phyloP scores from a whole-genome alignment of 1,140 invertebrate species.

The Drosophila eugracilis region DNA sequence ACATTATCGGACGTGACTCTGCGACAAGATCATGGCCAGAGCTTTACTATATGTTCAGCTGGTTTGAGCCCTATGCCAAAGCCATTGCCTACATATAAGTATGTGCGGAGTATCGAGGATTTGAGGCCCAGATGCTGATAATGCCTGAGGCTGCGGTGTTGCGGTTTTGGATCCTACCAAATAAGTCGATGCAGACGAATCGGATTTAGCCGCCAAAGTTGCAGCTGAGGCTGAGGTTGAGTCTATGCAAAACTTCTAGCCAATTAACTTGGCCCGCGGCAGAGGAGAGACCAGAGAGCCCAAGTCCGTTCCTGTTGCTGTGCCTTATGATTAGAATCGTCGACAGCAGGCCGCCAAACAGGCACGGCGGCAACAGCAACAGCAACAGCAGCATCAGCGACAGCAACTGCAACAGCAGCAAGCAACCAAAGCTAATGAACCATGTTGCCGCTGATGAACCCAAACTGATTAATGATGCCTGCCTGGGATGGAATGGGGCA shows the following conservation, averaged over 20 bases:
- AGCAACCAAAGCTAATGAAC: slow-evolving; percentile 79
- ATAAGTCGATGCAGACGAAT: slow-evolving; percentile 62
- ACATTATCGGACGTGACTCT: slow-evolving; percentile 73
- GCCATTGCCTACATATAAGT: slow-evolving; percentile 63
- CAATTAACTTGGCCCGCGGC: slow-evolving; percentile 71
- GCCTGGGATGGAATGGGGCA: slow-evolving; percentile 11
- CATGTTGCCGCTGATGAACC: slow-evolving; percentile 81
- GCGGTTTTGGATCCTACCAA: slow-evolving; percentile 46
- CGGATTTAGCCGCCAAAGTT: slow-evolving; percentile 64
- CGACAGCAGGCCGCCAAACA: slow-evolving; percentile 68
- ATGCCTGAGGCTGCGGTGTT: slow-evolving; percentile 31
- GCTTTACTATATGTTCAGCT: background rate
- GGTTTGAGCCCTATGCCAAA: slow-evolving; percentile 25
- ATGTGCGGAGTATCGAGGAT: slow-evolving; percentile 48
- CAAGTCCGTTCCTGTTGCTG: slow-evolving; percentile 49
- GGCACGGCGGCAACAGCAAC: slow-evolving; percentile 41
- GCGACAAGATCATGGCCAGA: slow-evolving; percentile 77
- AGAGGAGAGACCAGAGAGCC: slow-evolving; percentile 20
- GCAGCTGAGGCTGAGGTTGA: slow-evolving; percentile 17
- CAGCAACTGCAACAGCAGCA: slow-evolving; percentile 37
- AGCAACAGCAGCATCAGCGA: slow-evolving; percentile 6
- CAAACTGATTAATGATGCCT: slow-evolving; percentile 78
- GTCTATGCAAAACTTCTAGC: slow-evolving; percentile 81
- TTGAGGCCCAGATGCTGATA: slow-evolving; percentile 64
- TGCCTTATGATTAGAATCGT: slow-evolving; percentile 82